phyloP scores from a whole-genome alignment of 2,113 vertebrate genomes.

The Amphiprion percula region DNA sequence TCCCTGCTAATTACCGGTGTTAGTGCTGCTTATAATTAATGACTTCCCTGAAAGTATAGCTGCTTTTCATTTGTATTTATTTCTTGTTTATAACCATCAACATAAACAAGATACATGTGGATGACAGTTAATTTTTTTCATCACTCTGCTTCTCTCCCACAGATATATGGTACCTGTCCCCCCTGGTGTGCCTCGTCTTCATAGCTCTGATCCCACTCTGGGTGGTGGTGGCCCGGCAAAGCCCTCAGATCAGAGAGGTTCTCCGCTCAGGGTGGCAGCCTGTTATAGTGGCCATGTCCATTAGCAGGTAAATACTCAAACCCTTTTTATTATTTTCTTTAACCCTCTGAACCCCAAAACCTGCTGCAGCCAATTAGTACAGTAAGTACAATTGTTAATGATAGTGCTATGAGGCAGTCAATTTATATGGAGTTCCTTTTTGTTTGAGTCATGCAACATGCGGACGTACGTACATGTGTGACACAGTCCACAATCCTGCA shows the following conservation, averaged over 20 bases:
- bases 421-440: too few species aligned
- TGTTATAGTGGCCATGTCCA: constrained; percentile 94
- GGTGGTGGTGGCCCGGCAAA: constrained; percentile 87
- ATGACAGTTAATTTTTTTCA: background rate
- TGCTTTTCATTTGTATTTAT: too few species aligned
- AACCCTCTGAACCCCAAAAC: too few species aligned
- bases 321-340: background rate
- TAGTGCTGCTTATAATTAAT: too few species aligned
- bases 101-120: background rate
- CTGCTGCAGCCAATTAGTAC: too few species aligned
- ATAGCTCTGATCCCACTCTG: constrained; percentile 90
- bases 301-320: constrained; percentile 90
- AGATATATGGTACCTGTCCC: constrained; percentile 90
- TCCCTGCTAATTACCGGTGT: too few species aligned
- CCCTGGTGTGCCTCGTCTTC: constrained; percentile 87
- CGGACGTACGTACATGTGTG: too few species aligned
- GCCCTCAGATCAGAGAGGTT: constrained; percentile 88
- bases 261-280: constrained; percentile 94
- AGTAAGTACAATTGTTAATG: too few species aligned
- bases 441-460: too few species aligned
- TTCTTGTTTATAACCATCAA: too few species aligned
- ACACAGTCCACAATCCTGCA: background rate
- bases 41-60: too few species aligned
- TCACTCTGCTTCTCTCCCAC: background rate
- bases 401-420: too few species aligned